A percentile compares a stretch with the other conserved stretches of the same genome.
These are phyloP conservation scores for Corythoichthys intestinalis DNA, from an alignment of 2,113 vertebrate species.

Conservation along the genomic window DNA sequence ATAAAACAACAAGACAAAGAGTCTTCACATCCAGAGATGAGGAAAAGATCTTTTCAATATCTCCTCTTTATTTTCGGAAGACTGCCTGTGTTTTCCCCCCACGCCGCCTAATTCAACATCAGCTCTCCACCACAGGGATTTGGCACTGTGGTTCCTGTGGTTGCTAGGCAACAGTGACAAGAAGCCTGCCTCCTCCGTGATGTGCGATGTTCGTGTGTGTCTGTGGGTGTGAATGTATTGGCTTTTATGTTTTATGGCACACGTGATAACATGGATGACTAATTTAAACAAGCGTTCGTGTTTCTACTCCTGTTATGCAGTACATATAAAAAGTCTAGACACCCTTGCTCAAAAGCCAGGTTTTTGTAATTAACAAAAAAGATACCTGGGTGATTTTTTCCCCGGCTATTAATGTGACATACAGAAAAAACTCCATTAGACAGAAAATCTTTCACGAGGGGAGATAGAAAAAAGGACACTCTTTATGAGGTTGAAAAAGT, in stretches of 20 bases:
- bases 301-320: slow-evolving; percentile 6
- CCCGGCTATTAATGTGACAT: neutral
- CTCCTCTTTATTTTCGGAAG: slow-evolving; percentile 32
- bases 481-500: no score
- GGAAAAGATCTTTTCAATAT: slow-evolving; percentile 38
- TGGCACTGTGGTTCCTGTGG: slow-evolving; percentile 66
- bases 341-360: neutral
- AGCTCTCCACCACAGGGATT: slow-evolving; percentile 65
- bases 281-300: slow-evolving; percentile 32
- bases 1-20: neutral
- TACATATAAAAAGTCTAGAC: neutral
- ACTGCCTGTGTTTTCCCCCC: slow-evolving; percentile 48
- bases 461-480: no score
- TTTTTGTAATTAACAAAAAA: neutral
- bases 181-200: slow-evolving; percentile 70
- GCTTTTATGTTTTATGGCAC: slow-evolving; percentile 61
- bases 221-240: slow-evolving; percentile 17
- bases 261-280: slow-evolving; percentile 64
- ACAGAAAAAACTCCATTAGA: neutral
- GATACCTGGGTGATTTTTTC: neutral
- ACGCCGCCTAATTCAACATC: slow-evolving; percentile 66
- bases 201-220: slow-evolving; percentile 33
- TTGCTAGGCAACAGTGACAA: slow-evolving; percentile 78
- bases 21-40: slow-evolving; percentile 29
- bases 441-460: no score